Evolutionary conservation across 2,797 vertebrate species (phyloP).

Genomic region (Dermochelys coriacea): DNA sequence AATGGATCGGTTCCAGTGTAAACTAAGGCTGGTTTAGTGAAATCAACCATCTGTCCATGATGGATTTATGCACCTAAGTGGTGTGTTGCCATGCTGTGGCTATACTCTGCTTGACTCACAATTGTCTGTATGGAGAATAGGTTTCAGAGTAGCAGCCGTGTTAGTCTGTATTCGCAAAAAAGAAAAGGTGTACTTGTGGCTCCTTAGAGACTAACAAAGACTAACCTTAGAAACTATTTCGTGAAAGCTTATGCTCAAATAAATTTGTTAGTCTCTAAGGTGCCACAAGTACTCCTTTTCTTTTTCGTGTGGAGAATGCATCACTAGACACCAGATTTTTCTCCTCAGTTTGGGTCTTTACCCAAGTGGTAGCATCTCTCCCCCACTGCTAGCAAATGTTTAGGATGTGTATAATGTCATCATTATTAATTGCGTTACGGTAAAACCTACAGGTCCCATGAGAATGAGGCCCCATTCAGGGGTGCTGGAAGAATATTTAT

Average conservation of each 20-base stretch:
- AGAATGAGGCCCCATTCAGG: neutral
- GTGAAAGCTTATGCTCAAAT: too few relatives aligned
- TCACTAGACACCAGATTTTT: slow-evolving; percentile 13
- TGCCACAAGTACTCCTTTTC: too few relatives aligned
- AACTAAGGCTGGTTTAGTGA: slow-evolving; percentile 74
- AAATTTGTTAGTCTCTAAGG: too few relatives aligned
- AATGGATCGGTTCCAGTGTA: slow-evolving; percentile 69
- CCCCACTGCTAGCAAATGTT: neutral
- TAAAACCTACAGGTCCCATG: neutral
- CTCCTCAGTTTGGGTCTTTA: neutral
- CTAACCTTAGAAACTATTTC: too few relatives aligned
- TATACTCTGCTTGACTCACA: slow-evolving; percentile 43
- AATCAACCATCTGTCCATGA: slow-evolving; percentile 70
- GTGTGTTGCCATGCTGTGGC: slow-evolving; percentile 32
- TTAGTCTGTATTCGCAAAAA: too few relatives aligned
- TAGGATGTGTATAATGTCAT: neutral
- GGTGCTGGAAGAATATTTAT: too few relatives aligned
- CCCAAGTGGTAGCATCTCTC: neutral
- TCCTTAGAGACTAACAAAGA: too few relatives aligned
- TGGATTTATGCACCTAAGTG: slow-evolving; percentile 43
- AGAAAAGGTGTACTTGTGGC: too few relatives aligned
- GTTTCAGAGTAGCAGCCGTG: too few relatives aligned
- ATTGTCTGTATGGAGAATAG: slow-evolving; percentile 5
- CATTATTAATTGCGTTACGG: neutral
- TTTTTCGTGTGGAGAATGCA: neutral